phyloP scores from a whole-genome alignment of 1,140 invertebrate species.

The Melitaea cinxia region DNA sequence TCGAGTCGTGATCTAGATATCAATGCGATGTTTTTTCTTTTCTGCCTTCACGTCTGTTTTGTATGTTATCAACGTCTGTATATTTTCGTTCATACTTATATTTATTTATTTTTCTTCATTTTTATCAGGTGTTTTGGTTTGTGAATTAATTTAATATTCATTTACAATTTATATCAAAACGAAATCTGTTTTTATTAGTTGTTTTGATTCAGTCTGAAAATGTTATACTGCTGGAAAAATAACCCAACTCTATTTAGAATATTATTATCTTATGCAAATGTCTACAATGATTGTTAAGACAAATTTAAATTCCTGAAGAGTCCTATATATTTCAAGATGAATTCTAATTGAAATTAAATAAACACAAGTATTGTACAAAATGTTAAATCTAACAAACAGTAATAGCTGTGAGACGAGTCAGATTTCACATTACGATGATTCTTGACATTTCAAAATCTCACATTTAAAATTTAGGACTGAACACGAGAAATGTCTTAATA shows the following conservation, averaged over 20 bases:
- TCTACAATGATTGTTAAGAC: no score
- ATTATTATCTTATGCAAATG: no score
- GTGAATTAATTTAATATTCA: no score
- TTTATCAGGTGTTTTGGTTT: neutral
- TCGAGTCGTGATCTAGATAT: conserved; percentile 66
- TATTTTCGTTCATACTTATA: no score
- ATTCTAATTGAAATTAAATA: neutral
- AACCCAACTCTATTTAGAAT: no score
- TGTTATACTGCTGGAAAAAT: no score
- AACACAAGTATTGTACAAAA: conserved; percentile 11
- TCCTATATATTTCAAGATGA: no score
- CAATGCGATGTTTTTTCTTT: conserved; percentile 65
- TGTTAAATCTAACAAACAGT: conserved; percentile 10
- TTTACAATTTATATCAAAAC: no score
- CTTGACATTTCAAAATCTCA: conserved; percentile 36
- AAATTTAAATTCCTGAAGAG: no score
- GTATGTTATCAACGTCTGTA: conserved; percentile 33
- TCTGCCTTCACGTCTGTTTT: conserved; percentile 47
- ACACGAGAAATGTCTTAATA: neutral
- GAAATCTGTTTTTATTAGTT: no score
- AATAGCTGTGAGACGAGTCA: conserved; percentile 8
- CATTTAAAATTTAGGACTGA: conserved; percentile 11
- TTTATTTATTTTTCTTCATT: conserved; percentile 6
- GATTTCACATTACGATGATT: conserved; percentile 38
- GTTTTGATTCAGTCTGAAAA: no score